Base-by-base conservation (phyloP, 30 jellyfish, hydroid and myxozoan species). In the Turritopsis dohrnii region DNA sequence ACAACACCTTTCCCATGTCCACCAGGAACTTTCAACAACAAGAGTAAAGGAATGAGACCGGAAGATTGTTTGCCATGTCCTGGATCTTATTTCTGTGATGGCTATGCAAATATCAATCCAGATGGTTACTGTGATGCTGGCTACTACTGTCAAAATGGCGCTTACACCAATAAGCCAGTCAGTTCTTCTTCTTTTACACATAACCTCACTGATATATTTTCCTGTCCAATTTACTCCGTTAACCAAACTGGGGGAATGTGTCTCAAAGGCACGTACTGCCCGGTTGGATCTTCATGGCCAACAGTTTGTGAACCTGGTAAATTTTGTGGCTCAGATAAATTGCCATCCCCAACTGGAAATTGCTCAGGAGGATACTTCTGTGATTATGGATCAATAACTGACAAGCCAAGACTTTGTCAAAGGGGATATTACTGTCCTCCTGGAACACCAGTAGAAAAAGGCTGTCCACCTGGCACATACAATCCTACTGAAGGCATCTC, bases 181-280 rank as follows among this genome's bases (percentile, higher is more conserved):
- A 23, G 65, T 69, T 79, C 76, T 23, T 52, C 89, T 0, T 86
- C 80, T 80, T 80, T 85, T 3, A 79, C 94, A 20, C 86, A 85
- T 89, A 94, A 94, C 84, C 79, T 80, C 81, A 72, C 97, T 26
- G 88, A 85, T 74, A 86, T 75, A 21, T 87, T 76, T 83, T 85
- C 99, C 0, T 94, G 99, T 82, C 99, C 99, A 18, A 85, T 94
- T 22, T 94, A 94, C 65, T 53, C 96, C 0, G 94, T 94, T 18
- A 94, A 94, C 81, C 96, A 88, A 53, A 94, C 96, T 0, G 99
- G 99, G 0, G 95, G 88, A 21, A 85, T 88, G 71, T 94, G 99
- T 83, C 96, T 95, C 27, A 77, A 66, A 28, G 99, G 97, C 1
- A 65, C 85, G 9, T 94, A 88, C 94, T 94, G 99, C 79, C 96